Base-by-base conservation (phyloP, 1,140 invertebrate species). In the Pseudachorutes palmiensis region DNA sequence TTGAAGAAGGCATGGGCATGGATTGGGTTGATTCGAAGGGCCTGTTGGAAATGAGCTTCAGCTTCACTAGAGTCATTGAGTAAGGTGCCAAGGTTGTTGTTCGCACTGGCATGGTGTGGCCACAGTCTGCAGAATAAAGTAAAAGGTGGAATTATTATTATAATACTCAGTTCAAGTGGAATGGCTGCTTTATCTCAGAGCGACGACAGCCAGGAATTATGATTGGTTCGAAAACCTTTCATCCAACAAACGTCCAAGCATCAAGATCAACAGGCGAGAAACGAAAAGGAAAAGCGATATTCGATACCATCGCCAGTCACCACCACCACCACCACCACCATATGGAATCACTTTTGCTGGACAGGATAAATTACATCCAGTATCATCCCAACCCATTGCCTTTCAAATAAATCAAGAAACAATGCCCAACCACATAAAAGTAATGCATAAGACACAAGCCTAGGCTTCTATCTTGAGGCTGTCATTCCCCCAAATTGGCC, bases 41-140 rank as follows among this genome's bases (percentile, higher is more conserved):
- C 73, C 60, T 70, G 36, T 33, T 71, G 69, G 62, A 74, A 74
- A 68, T 74, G 73, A 29, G 32, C 49, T 49, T 74, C 73, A 30
- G 73, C 73, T 67, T 71, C 66, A n/a, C 55, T 48, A 33, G 70
- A 65, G 66, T 74, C 72, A 19, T 72, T 65, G 30, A 83, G 70
- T n/a, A 83, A 67, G 1, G 80, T 81, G 14, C 80, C 83, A 60
- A 83, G 76, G 74, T 84, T 84, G 72, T 83, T 83, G 70, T 82
- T 80, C 31, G 82, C 81, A 74, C 81, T 82, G 14, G 81, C 78
- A 74, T 83, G 78, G 45, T 75, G 74, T 45, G 81, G 80, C 76
- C 81, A 82, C 65, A 83, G 73, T 58, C 83, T 84, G 68, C 9
- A 69, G 71, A 41, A 63, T 28, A 64, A 66, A 12, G 60, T 9